Base-by-base conservation (phyloP, 2,888 invertebrate species). In the Mimas tiliae region DNA sequence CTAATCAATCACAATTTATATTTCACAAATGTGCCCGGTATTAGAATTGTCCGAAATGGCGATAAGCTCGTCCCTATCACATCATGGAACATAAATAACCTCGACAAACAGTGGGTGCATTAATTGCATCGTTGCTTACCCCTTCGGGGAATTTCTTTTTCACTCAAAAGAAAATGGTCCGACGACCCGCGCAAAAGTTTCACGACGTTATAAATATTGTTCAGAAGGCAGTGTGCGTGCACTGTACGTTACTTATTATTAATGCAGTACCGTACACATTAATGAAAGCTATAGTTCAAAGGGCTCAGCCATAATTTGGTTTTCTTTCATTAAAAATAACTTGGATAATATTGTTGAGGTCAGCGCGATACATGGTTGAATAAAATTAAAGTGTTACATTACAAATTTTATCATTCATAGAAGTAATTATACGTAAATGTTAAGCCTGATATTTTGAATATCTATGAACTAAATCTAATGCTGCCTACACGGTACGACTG, bases 291-390 rank as follows among this genome's bases (percentile, higher is more conserved):
- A 64, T 27, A 72, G 67, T 69, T 70, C 67, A 76, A 72, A 72
- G 70, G 66, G 69, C 65, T 52, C 67, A 42, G 67, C 65, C 68
- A 66, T 71, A 70, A 68, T 66, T 70, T 27, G 27, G 27, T 27
- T 48, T 55, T 72, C 67, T 66, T 72, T 69, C 69, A 73, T 75
- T 72, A 73, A 74, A 75, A 70, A 76, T 76, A 16, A 55, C 55
- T 38, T 7, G 4, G 16, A 38, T 55, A 34, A 16, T 55, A n/a
- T 34, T 1, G 27, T 12, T 14, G 52, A 11, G 21, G 52, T 48
- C 4, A 14, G 52, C 27, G 11, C 16, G 48, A 8, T 55, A 55
- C 38, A n/a, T 16, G 38, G 16, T 34, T 7, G 38, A 38, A 38
- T 9, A 38, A 11, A 4, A 55, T 16, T 34, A 16, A 34, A 38